A percentile compares a stretch with the other conserved stretches of the same genome.
phyloP scores from a whole-genome alignment of 2,113 vertebrate species.

The Serinus canaria region DNA sequence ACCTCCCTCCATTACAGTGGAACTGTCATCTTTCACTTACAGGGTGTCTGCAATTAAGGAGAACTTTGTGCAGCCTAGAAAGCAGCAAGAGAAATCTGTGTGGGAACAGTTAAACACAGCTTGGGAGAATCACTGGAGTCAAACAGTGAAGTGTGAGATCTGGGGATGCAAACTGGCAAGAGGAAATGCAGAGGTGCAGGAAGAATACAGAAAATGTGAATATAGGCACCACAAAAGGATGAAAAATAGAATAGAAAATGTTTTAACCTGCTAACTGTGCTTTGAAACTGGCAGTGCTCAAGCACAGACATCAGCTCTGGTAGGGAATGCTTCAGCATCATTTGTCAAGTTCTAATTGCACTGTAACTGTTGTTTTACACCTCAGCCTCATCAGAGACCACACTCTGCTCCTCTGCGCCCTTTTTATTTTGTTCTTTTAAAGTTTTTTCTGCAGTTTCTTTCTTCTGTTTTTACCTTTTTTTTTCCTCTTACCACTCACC shows the following conservation, averaged over 20 bases:
- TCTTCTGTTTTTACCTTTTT: background rate
- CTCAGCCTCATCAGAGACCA: background rate
- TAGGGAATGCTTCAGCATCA: background rate
- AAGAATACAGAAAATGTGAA: background rate
- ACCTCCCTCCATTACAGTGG: background rate
- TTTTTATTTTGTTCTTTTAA: background rate
- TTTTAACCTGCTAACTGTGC: background rate
- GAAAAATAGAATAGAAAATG: background rate
- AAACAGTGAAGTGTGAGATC: background rate
- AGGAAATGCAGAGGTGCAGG: background rate
- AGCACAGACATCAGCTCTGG: background rate
- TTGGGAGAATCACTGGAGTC: background rate
- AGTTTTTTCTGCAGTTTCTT: background rate
- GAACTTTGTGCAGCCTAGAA: background rate
- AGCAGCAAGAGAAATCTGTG: conserved; percentile 11
- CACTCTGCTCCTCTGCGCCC: background rate
- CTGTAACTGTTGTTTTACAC: background rate
- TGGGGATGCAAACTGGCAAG: background rate
- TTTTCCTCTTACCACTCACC: background rate
- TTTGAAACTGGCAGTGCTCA: background rate
- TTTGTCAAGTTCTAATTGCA: background rate
- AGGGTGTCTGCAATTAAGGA: background rate
- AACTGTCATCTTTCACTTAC: background rate
- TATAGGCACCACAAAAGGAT: background rate
- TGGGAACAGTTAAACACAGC: background rate